A percentile compares a stretch with the other conserved stretches of the same genome.
These are phyloP conservation scores for Paramuricea clavata DNA, from an alignment of 92 coral and sea anemone genomes.

Conservation along the genomic window DNA sequence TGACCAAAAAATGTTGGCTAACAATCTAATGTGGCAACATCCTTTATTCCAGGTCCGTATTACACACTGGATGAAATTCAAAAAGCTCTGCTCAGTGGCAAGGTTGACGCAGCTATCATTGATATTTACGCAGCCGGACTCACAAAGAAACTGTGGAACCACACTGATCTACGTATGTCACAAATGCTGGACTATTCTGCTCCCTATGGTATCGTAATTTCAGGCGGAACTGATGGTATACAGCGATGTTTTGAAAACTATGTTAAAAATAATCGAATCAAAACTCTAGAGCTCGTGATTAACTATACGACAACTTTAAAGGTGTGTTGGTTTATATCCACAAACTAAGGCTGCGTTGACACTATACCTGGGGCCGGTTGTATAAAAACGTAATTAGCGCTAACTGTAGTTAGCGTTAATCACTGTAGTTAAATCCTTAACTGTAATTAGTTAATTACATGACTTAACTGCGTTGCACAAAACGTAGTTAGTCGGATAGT, in stretches of 20 bases:
- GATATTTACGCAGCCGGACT: constrained; percentile 9
- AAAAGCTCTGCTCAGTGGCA: background rate
- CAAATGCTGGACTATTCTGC: constrained; percentile 9
- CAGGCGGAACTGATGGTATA: background rate
- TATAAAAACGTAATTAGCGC: too few species aligned
- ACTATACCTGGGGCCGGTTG: too few species aligned
- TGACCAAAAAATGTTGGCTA: too few species aligned
- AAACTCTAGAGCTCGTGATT: background rate
- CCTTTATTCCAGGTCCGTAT: background rate
- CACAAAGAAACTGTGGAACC: constrained; percentile 15
- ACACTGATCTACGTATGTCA: constrained; percentile 17
- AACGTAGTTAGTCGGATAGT: too few species aligned
- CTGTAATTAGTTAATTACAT: too few species aligned
- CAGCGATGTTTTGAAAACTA: background rate
- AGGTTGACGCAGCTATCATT: background rate
- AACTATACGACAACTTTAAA: background rate
- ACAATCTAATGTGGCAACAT: background rate
- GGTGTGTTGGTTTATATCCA: background rate
- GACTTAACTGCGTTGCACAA: too few species aligned
- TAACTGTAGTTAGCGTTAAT: too few species aligned
- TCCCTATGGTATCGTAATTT: background rate
- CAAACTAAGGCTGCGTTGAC: too few species aligned
- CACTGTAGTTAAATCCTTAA: too few species aligned
- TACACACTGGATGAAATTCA: background rate
- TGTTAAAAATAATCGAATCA: background rate